phyloP scores from a whole-genome alignment of 2,113 vertebrate species.

The Alectura lathami region DNA sequence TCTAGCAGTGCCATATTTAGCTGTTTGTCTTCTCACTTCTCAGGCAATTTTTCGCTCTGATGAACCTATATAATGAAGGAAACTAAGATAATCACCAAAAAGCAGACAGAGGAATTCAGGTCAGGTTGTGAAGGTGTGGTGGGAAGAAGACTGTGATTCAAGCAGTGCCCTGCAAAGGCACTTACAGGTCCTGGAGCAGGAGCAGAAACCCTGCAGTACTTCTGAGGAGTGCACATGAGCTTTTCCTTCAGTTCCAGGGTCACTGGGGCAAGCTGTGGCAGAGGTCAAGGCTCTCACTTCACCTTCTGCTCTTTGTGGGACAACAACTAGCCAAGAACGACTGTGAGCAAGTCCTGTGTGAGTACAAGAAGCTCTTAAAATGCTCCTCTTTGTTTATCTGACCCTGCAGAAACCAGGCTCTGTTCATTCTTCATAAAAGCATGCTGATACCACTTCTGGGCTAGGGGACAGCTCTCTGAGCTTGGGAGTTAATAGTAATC shows the following conservation, averaged over 20 bases:
- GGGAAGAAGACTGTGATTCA: not conserved
- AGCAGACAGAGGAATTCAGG: not conserved
- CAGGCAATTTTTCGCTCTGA: not conserved
- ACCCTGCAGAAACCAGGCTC: not conserved
- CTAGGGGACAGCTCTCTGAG: not conserved
- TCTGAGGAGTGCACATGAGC: not conserved
- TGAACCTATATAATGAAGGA: not conserved
- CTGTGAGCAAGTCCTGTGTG: not conserved
- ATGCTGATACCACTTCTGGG: not conserved
- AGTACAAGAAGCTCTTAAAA: not conserved
- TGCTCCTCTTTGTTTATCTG: not conserved
- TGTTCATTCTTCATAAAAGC: not conserved
- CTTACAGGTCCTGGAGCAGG: not conserved
- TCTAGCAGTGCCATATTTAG: constrained; percentile 4
- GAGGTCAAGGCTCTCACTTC: not conserved
- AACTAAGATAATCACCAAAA: not conserved
- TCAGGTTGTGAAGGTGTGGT: not conserved
- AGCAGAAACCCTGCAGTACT: constrained; percentile 1
- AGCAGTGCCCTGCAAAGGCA: not conserved
- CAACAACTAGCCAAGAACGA: not conserved
- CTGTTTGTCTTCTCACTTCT: not conserved
- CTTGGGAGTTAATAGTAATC: not conserved
- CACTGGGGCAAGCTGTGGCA: not conserved
- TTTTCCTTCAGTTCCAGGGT: not conserved
- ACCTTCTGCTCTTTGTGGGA: not conserved